phyloP scores from a whole-genome alignment of 30 jellyfish, hydroid and myxozoan species.

The Cassiopea andromeda region DNA sequence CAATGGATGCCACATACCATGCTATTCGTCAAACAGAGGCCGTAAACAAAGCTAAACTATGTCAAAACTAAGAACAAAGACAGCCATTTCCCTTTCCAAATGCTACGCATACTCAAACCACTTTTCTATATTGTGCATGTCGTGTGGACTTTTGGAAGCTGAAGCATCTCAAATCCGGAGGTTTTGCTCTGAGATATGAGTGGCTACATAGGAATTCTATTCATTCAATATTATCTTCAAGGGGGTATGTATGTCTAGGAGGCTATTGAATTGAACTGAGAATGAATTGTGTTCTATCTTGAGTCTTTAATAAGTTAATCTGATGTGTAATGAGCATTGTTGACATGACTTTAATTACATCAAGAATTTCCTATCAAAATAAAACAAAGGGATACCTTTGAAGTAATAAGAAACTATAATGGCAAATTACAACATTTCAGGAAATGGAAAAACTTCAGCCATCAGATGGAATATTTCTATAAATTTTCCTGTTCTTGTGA shows the following conservation, averaged over 20 bases:
- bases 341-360: background rate
- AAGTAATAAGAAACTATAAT: no score
- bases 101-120: constrained; percentile 21
- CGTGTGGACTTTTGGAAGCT: background rate
- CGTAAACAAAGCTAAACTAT: constrained; percentile 14
- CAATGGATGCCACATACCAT: constrained; percentile 4
- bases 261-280: background rate
- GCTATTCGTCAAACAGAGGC: constrained; percentile 28
- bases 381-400: background rate
- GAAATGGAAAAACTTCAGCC: no score
- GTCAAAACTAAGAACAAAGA: constrained; percentile 9
- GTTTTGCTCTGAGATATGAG: constrained; percentile 44
- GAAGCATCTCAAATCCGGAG: constrained; percentile 24
- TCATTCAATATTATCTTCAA: constrained; percentile 38
- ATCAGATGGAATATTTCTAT: no score
- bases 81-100: background rate
- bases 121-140: constrained; percentile 28
- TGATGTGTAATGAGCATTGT: background rate
- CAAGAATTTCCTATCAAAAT: background rate
- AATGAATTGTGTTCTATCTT: background rate
- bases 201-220: constrained; percentile 29
- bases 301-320: background rate
- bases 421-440: no score
- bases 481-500: no score
- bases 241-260: constrained; percentile 26